Evolutionary conservation across 2,888 invertebrate species (phyloP), one percentile per base, ranked within the genome.

Genomic region (Ferdinandea cuprea): DNA sequence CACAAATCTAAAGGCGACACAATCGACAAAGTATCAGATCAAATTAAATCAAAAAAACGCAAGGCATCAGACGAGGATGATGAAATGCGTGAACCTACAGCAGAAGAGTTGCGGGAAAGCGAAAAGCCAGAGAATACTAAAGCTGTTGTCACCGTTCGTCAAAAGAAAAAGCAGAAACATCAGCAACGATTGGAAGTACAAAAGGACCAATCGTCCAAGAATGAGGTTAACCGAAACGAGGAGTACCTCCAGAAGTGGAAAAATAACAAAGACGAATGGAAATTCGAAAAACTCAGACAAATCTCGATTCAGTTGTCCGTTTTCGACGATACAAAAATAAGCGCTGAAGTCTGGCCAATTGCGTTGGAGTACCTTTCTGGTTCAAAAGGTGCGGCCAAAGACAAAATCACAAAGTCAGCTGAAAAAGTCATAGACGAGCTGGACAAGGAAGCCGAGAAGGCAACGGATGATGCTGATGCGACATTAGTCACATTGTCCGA

Each of bases 221-320:
- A 92, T 66, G 91, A 93, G 9, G 93, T 93, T 86, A 90, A 92
- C 48, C 93, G 93, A 77, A 94, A 94, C 76, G 90, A 94, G 15
- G 93, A 92, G 87, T 96, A 96, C 88, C 88, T 96, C 59, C 93
- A 93, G 1, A 93, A 94, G 87, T 96, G 96, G 96, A 94, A 95
- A 89, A 92, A 95, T 87, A 92, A 93, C 78, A 92, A 91, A 85
- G 90, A 90, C 48, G 93, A 94, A 86, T 96, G 96, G 96, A 96
- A 95, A 89, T 96, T 96, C 88, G 95, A 95, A 90, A 96, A 96
- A 89, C 90, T 94, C 1, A 93, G 93, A 78, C 96, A 96, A 91
- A 93, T 94, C n/a, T 96, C 95, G 93, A 91, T 96, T 58, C 93
- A 93, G 85, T 94, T 94, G 85, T 93, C 95, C 87, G 93, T 95